These are phyloP conservation scores for Drosophila lutescens DNA, from an alignment of 2,888 invertebrate genomes.

Conservation along the genomic window DNA sequence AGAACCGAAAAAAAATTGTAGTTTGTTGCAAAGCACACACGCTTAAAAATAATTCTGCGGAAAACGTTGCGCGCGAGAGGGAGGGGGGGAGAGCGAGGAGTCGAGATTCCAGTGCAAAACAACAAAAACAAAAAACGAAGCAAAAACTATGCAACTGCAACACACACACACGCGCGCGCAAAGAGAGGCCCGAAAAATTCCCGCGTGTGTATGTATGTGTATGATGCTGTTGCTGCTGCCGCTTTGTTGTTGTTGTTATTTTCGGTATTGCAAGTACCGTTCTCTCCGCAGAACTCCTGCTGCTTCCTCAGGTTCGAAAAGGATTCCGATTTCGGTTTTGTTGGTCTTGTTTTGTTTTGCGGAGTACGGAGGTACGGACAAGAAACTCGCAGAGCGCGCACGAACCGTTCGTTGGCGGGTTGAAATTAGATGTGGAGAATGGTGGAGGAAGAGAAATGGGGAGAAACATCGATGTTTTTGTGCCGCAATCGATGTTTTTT, in stretches of 20 bases:
- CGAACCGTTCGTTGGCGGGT: conserved; percentile 29
- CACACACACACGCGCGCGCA: conserved; percentile 29
- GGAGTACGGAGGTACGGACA: conserved; percentile 30
- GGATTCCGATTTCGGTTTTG: not conserved
- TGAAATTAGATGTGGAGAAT: not conserved
- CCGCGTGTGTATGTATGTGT: conserved; percentile 45
- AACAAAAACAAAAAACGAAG: conserved; percentile 13
- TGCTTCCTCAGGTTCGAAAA: not conserved
- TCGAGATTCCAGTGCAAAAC: conserved; percentile 39
- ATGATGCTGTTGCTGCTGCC: conserved; percentile 36
- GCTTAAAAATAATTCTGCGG: conserved; percentile 17
- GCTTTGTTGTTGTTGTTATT: conserved; percentile 1
- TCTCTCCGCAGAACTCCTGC: conserved; percentile 11
- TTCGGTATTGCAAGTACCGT: conserved; percentile 28
- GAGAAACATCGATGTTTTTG: no score
- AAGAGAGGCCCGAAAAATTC: conserved; percentile 29
- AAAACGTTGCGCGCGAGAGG: conserved; percentile 40
- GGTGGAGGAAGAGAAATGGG: no score
- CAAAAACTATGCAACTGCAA: conserved; percentile 42
- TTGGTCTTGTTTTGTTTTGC: not conserved
- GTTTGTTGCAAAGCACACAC: conserved; percentile 32
- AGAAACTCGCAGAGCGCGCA: conserved; percentile 42
- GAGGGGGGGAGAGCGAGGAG: not conserved
- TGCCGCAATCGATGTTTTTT: no score
- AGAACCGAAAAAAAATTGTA: conserved; percentile 27